Evolutionary conservation across 1,140 invertebrate species (phyloP).

Genomic region (Stegodyphus dumicola): DNA sequence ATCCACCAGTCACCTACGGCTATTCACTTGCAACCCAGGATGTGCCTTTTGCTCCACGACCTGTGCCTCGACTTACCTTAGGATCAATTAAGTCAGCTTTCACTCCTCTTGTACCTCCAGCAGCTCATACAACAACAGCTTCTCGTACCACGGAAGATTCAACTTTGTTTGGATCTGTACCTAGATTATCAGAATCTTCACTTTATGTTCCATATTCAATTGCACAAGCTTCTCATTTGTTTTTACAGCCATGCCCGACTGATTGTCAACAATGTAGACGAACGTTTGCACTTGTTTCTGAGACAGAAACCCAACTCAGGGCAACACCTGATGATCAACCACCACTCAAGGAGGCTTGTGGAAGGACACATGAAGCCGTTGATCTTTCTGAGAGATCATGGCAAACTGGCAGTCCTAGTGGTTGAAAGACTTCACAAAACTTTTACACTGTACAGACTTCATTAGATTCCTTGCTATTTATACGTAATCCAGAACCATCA

Average conservation of each 20-base stretch:
- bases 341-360: conserved; percentile 1
- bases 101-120: conserved; percentile 23
- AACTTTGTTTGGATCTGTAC: conserved; percentile 28
- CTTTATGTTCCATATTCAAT: conserved; percentile 43
- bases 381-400: conserved; percentile 58
- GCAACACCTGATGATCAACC: conserved; percentile 21
- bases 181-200: conserved; percentile 39
- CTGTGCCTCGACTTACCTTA: conserved; percentile 5
- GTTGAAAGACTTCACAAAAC: conserved; percentile 1
- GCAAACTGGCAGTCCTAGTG: conserved; percentile 48
- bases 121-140: neutral
- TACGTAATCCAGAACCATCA: too few species aligned
- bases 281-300: conserved; percentile 17
- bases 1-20: conserved; percentile 5
- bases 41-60: conserved; percentile 33
- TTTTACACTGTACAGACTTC: too few species aligned
- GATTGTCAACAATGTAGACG: conserved; percentile 52
- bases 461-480: too few species aligned
- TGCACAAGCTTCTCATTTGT: conserved; percentile 18
- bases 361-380: conserved; percentile 44
- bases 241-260: conserved; percentile 49
- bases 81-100: conserved; percentile 56
- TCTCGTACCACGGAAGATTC: neutral
- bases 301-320: neutral
- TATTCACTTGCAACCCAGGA: conserved; percentile 3